Evolutionary conservation across 1,140 invertebrate species (phyloP), one percentile per base, ranked within the genome.

Genomic region (Colletes latitarsis): DNA sequence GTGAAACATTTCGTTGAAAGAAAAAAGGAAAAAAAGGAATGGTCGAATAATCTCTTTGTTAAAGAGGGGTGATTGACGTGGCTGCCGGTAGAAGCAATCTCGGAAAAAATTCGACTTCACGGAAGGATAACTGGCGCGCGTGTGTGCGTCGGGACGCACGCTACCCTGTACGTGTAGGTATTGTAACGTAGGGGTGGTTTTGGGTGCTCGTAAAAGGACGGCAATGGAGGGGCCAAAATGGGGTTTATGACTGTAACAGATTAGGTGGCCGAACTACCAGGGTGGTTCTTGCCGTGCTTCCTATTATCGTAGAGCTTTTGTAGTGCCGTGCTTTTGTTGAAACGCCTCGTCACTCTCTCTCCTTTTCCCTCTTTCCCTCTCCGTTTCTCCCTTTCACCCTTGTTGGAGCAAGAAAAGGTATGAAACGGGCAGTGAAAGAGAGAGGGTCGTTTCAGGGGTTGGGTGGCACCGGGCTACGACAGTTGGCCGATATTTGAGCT

Each of bases 161-260:
- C n/a, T 3, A 3, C 15, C 67, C 19, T 76, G 55, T 46, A 19
- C 12, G 49, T 78, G 62, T 30, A 5, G 15, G 70, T 67, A 52
- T 60, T 1, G 41, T 21, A 46, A 49, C 60, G 57, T 21, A 68
- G 83, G 83, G 74, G 73, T 85, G 74, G 72, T 82, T 70, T 72
- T 72, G 69, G 83, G 9, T 17, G 73, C n/a, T 77, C 83, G 79
- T 82, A 81, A 82, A 85, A 74, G 71, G 73, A 60, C 78, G 66
- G 74, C 67, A 57, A 77, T 30, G 60, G 70, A 77, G 80, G 79
- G 67, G 72, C 85, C 90, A 90, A 91, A 92, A 92, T 85, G 88
- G 88, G 85, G 88, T 91, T 89, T 89, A 89, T 90, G 88, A 89
- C 89, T 90, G 88, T 89, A 90, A 89, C 88, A 89, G 89, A 90